Base-by-base conservation (phyloP, 1,140 invertebrate species). In the Anoplophora glabripennis region DNA sequence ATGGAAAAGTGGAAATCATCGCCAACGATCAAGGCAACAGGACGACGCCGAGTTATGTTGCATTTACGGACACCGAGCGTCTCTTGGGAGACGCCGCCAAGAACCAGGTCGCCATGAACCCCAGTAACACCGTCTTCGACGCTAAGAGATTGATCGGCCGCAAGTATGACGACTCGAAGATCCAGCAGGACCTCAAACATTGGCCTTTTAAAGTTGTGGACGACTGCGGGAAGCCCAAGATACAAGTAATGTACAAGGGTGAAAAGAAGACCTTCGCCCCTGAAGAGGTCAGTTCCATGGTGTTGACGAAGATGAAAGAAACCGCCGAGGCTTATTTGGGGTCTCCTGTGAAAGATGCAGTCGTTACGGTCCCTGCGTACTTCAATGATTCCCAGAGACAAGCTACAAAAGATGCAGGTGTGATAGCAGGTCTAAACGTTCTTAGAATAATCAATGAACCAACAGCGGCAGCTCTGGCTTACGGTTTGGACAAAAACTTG, bases 21-120 rank as follows among this genome's bases (percentile, higher is more conserved):
- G 92, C 92, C 69, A 95, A 96, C 75, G 93, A 96, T 74, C 92
- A 94, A 79, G 94, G 93, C 28, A 96, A 95, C 79, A 79, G 93
- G 45, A 96, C 92, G 21, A 95, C 92, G 41, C 92, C 92, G 8
- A 89, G 88, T 55, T 95, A 94, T 77, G 93, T 96, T 40, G 93
- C 91, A 1, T 41, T 41, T 15, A 90, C 86, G 3, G 89, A 92
- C 63, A 88, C 85, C 0, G 90, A 93, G 72, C 76, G 88, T 4
- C 77, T 90, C 4, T 86, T 90, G 14, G 80, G 80, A 38, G 78
- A 82, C 58, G 81, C 80, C 1, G 78, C 79, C 28, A 57, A 80
- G 83, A 69, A 78, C 49, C 82, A 84, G 65, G 81, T 82, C 8
- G 78, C 89, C 69, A 91, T 94, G 86, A 94, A 94, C 75, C 90